Evolutionary conservation across 1,140 invertebrate genomes (phyloP), one percentile per base, ranked within the genome.

Genomic region (Microplitis demolitor): DNA sequence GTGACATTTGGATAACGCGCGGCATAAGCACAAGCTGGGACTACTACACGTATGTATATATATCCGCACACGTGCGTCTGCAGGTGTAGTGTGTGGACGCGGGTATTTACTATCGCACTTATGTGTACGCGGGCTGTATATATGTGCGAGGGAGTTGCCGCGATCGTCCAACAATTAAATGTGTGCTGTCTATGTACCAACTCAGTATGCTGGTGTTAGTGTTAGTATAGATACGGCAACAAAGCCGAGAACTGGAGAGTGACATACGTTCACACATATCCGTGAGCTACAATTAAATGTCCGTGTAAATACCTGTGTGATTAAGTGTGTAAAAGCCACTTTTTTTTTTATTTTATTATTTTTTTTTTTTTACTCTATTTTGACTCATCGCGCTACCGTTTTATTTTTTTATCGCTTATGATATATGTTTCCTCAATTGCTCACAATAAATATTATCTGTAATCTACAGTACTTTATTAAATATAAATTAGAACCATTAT

Each of bases 1-100:
- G 71, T 79, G 77, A 79, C 78, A 78, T 78, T 80, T 73, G 77
- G 77, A 79, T 78, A 78, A 78, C 74, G 75, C 72, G 11, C 6
- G 71, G 73, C 77, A 75, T 72, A 82, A 79, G 71, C 77, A 66
- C 74, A 73, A 74, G 66, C 72, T 70, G 71, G 39, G 53, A 37
- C 53, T 24, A 2, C 24, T 24, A n/a, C 37, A 39, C 37, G 11
- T 45, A 45, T 11, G 39, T 11, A 33, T 66, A 61, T 45, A 66
- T 60, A 63, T 24, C 24, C n/a, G 45, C 31, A 72, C 64, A 72
- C 71, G 71, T 72, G 71, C 71, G 64, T 61, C n/a, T 37, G 34
- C 71, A 72, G 63, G 71, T 72, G 71, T 72, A 39, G 71, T 72
- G 71, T 72, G 56, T 67, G 37, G 16, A 50, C 70, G 35, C 50